Base-by-base conservation (phyloP, 92 coral and sea anemone species). In the Nematostella vectensis region DNA sequence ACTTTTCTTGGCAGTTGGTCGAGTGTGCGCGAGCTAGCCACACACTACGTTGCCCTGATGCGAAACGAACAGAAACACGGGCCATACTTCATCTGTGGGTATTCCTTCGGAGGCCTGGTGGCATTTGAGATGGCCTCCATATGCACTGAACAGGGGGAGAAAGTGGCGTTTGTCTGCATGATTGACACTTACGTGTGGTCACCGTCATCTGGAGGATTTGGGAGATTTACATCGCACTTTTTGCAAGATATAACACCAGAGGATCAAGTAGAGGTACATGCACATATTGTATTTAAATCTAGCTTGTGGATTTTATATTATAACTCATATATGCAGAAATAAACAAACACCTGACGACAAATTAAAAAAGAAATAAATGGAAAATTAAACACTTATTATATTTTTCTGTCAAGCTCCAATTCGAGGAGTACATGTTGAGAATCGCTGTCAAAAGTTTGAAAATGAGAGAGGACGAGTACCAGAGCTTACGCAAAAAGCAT, bases 81-180 rank as follows among this genome's bases (percentile, higher is more conserved):
- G 1, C 84, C 84, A 4, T 77, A 77, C 49, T 77, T 62, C 44
- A 47, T 77, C 1, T 78, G 78, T 29, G 66, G 50, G 55, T 68
- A 48, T 47, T 67, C 68, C 18, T 71, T 47, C 39, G 71, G 71
- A 11, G 79, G 71, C 15, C 57, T 63, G 13, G 48, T 72, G 3
- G 71, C 65, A 23, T 51, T 55, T 24, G 62, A 57, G 55, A 66
- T 66, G 40, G 62, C 72, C 10, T 23, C 17, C 39, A 24, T 66
- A 3, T 21, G 39, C 4, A 57, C 12, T 9, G 56, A 68, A 20
- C 18, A 27, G 2, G 48, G 23, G 4, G 80, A 73, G 43, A 59
- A 58, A 29, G 57, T 73, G 29, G 80, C 56, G 25, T 56, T 73
- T 61, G 73, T 73, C 3, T 15, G 50, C 11, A 73, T 73, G 80